Percentiles rank a stretch among this genome's conserved stretches.
Evolutionary conservation across 1,140 invertebrate genomes (phyloP).

Genomic region (Fopius arisanus): DNA sequence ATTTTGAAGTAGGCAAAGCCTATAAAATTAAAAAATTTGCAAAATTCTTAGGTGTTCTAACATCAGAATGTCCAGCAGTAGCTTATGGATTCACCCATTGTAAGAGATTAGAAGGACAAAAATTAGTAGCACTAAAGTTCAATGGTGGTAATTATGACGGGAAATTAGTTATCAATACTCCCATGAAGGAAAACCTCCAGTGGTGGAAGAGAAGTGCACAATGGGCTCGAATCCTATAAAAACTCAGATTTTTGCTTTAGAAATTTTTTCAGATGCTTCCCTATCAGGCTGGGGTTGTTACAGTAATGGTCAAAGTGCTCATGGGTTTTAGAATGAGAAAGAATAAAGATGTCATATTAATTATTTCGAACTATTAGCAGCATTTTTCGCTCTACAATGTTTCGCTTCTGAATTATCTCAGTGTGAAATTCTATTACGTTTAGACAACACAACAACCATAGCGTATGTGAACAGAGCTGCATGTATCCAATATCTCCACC

Average conservation of each 20-base stretch:
- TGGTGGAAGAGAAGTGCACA: slow-evolving; percentile 22
- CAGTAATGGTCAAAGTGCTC: neutral
- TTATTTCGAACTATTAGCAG: slow-evolving; percentile 23
- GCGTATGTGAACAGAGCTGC: slow-evolving; percentile 27
- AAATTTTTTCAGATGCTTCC: slow-evolving; percentile 30
- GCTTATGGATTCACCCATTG: slow-evolving; percentile 23
- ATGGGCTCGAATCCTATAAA: slow-evolving; percentile 13
- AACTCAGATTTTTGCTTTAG: neutral
- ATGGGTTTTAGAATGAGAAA: slow-evolving; percentile 24
- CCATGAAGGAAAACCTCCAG: slow-evolving; percentile 15
- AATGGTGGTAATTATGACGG: slow-evolving; percentile 20
- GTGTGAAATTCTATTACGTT: slow-evolving; percentile 24
- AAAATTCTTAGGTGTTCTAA: slow-evolving; percentile 17
- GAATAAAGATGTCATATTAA: slow-evolving; percentile 31
- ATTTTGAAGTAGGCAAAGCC: neutral
- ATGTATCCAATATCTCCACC: neutral
- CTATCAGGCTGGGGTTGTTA: slow-evolving; percentile 28
- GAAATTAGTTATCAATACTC: slow-evolving; percentile 9
- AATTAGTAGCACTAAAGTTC: slow-evolving; percentile 17
- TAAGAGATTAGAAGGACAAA: slow-evolving; percentile 25
- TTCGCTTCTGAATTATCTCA: slow-evolving; percentile 12
- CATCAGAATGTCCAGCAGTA: slow-evolving; percentile 22
- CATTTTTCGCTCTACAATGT: slow-evolving; percentile 26
- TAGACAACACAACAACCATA: slow-evolving; percentile 32
- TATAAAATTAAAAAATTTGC: slow-evolving; percentile 28